Conservation (phyloP, 2,888 invertebrate genomes). For the Anarsia innoxiella region DNA sequence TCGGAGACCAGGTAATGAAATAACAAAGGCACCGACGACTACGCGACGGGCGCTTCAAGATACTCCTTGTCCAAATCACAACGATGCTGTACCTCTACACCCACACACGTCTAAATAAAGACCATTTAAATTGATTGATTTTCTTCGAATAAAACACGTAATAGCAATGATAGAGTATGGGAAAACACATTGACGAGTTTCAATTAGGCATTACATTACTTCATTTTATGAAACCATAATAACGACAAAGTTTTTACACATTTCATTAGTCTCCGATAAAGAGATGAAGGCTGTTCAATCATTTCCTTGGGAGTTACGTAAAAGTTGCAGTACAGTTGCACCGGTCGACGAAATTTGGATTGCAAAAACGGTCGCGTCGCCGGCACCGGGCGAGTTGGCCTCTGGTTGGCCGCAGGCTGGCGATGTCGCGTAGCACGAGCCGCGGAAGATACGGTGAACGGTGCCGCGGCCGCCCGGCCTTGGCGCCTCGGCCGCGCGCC, state of each 20-base stretch:
- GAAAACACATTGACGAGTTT: too few species aligned
- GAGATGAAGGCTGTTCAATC: background rate
- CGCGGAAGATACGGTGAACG: slow-evolving; percentile 59
- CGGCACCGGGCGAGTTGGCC: slow-evolving; percentile 18
- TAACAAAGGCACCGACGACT: slow-evolving; percentile 34
- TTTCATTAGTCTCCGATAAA: too few species aligned
- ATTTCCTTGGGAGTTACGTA: slow-evolving; percentile 41
- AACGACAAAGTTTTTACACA: too few species aligned
- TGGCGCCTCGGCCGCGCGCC: slow-evolving; percentile 53
- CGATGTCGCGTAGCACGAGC: slow-evolving; percentile 25
- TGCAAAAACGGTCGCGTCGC: slow-evolving; percentile 46
- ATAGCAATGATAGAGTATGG: too few species aligned
- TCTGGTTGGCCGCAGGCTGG: too few species aligned
- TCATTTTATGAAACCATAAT: too few species aligned
- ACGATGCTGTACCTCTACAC: too few species aligned
- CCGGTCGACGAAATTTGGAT: slow-evolving; percentile 52
- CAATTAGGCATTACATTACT: too few species aligned
- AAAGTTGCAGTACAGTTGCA: slow-evolving; percentile 36
- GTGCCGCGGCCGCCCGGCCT: slow-evolving; percentile 50
- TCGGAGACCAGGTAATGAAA: slow-evolving; percentile 33
- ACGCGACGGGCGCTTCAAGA: slow-evolving; percentile 20
- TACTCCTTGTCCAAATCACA: too few species aligned
- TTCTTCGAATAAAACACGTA: too few species aligned
- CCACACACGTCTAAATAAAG: slow-evolving; percentile 3
- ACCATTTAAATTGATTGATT: too few species aligned